A percentile compares a stretch with the other conserved stretches of the same genome.
Conservation (phyloP, 2,888 invertebrate genomes). For the Epistrophe eligans region DNA sequence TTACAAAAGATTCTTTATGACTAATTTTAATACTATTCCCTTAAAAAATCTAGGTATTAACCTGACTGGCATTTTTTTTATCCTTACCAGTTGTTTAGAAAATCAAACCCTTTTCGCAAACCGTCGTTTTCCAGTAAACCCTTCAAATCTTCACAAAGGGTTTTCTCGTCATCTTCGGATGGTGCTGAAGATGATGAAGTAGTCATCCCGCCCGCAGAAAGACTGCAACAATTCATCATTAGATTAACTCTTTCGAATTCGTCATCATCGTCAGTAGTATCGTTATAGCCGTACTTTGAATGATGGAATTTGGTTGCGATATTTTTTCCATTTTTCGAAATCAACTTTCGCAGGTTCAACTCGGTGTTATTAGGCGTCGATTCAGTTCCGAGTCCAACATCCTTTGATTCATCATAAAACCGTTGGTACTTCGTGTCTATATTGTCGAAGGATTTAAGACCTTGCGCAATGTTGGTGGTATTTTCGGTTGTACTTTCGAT, state of each 20-base stretch:
- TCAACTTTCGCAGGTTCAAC: conserved; percentile 58
- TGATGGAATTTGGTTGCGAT: conserved; percentile 47
- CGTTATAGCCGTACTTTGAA: conserved; percentile 63
- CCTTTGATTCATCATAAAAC: conserved; percentile 59
- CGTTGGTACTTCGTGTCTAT: conserved; percentile 62
- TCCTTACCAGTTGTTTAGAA: conserved; percentile 80
- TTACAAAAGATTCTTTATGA: conserved; percentile 18
- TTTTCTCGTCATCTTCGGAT: conserved; percentile 77
- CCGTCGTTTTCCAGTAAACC: conserved; percentile 77
- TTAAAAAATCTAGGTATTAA: neutral
- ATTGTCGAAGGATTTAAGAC: conserved; percentile 56
- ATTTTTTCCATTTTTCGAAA: conserved; percentile 63
- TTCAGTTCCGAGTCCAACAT: conserved; percentile 22
- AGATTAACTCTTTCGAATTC: conserved; percentile 62
- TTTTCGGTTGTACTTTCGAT: conserved; percentile 18
- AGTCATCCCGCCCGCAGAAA: conserved; percentile 70
- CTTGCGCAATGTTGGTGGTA: conserved; percentile 31
- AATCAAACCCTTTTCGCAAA: conserved; percentile 79
- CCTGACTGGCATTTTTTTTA: neutral
- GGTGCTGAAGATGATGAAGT: conserved; percentile 77
- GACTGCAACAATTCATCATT: conserved; percentile 73
- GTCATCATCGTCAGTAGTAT: conserved; percentile 63
- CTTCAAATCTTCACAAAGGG: conserved; percentile 78
- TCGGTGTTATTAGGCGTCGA: conserved; percentile 27
- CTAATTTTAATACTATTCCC: neutral